Conservation (phyloP, 2,113 vertebrate species). For the Gila orcuttii region DNA sequence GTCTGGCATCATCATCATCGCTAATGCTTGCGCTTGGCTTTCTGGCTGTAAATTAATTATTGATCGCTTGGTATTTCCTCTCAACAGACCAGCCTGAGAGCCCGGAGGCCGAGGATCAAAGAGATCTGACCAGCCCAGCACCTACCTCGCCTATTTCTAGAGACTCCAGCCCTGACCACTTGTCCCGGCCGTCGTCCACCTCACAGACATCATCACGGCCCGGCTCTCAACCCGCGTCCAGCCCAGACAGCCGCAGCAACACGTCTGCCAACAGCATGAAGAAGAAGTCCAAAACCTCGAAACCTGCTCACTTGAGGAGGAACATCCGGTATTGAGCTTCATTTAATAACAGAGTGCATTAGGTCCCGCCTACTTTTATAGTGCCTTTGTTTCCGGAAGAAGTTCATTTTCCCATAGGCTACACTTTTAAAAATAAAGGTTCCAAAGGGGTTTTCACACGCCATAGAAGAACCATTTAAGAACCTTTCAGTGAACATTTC, state of each 20-base stretch:
- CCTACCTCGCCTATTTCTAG: conserved; percentile 83
- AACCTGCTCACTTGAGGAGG: conserved; percentile 92
- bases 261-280: conserved; percentile 68
- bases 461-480: too few relatives aligned
- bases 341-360: not conserved
- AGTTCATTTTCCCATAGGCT: too few relatives aligned
- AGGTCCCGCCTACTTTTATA: not conserved
- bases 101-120: conserved; percentile 75
- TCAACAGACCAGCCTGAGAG: conserved; percentile 83
- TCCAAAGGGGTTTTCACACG: too few relatives aligned
- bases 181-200: conserved; percentile 79
- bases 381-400: not conserved
- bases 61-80: conserved; percentile 7
- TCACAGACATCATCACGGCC: conserved; percentile 59
- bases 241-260: conserved; percentile 76
- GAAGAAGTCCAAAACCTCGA: conserved; percentile 83
- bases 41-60: not conserved
- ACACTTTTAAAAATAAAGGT: too few relatives aligned
- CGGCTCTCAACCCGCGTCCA: conserved; percentile 68
- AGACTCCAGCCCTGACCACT: conserved; percentile 79
- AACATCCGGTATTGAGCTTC: conserved; percentile 87
- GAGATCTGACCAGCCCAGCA: conserved; percentile 78
- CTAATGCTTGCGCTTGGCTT: not conserved
- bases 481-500: too few relatives aligned
- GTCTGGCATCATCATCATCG: too few relatives aligned